Evolutionary conservation across 2,888 invertebrate genomes (phyloP).

Genomic region (Esperia sulphurella): DNA sequence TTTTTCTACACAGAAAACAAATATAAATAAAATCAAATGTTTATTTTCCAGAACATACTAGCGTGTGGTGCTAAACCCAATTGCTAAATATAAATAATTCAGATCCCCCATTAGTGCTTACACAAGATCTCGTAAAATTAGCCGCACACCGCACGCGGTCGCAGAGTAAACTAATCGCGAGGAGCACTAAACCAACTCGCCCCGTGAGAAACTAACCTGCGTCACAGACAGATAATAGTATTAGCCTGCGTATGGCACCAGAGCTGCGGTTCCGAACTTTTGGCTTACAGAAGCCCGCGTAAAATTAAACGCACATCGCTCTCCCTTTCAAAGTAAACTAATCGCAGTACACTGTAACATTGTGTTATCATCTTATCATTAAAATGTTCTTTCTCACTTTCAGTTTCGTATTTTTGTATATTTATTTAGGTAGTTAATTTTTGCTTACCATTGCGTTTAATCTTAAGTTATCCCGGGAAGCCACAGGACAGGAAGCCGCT

Average conservation of each 20-base stretch:
- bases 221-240: too few relatives aligned
- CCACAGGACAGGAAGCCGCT: too few relatives aligned
- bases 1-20: not conserved
- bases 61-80: not conserved
- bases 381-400: too few relatives aligned
- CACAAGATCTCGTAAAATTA: slow-evolving; percentile 47
- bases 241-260: slow-evolving; percentile 9
- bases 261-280: slow-evolving; percentile 12
- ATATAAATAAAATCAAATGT: not conserved
- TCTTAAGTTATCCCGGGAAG: too few relatives aligned
- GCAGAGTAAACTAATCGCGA: slow-evolving; percentile 38
- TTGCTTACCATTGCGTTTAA: too few relatives aligned
- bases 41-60: not conserved
- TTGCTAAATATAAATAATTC: slow-evolving; percentile 22
- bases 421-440: too few relatives aligned
- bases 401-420: too few relatives aligned
- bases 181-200: slow-evolving; percentile 21
- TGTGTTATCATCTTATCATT: too few relatives aligned
- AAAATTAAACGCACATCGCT: too few relatives aligned
- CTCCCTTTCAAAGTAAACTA: too few relatives aligned
- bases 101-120: slow-evolving; percentile 46
- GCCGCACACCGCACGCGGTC: slow-evolving; percentile 31
- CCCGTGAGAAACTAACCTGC: slow-evolving; percentile 37
- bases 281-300: too few relatives aligned
- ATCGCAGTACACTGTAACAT: too few relatives aligned